Evolutionary conservation across 1,140 invertebrate species (phyloP), one percentile per base, ranked within the genome.

Genomic region (Nixonia krombeini): DNA sequence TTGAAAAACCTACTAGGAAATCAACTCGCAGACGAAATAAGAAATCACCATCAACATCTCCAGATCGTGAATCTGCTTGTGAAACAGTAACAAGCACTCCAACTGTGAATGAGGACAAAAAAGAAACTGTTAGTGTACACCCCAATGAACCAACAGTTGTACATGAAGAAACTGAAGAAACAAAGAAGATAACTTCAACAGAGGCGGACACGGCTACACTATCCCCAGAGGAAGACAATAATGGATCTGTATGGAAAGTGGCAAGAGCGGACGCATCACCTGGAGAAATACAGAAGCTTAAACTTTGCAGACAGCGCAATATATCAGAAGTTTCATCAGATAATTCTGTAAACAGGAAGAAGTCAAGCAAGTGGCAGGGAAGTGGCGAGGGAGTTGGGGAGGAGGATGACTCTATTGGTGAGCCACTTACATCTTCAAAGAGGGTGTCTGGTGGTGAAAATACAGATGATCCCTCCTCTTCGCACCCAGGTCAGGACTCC

Each of bases 221-320:
- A 3, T 57, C 65, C 7, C 61, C 64, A 10, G 72, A 79, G 10
- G 63, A 76, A 15, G 74, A 78, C 23, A 67, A 72, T 28, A 72
- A 76, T 21, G 79, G 77, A 6, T 84, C 80, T 2, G 80, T 86
- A 7, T 87, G 86, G 86, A 86, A 87, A 75, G 85, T 87, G n/a
- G 83, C 86, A 37, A 80, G 84, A 69, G 81, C 85, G 0, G 86
- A 87, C 65, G 86, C 85, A 6, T 86, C 84, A 0, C 85, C 85
- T 8, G 86, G 86, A 4, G 85, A 86, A 72, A 87, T 87, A 68
- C 85, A 86, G 40, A 87, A 87, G 63, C 61, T 87, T 4, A 87
- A 87, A 62, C 72, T 87, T 21, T 87, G 84, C 53, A 76, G 86
- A 52, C 84, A 86, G 41, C 79, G 84, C 31, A 86, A 82, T 63